Base-by-base conservation (phyloP, 2,113 vertebrate species). In the Montifringilla adamsi region DNA sequence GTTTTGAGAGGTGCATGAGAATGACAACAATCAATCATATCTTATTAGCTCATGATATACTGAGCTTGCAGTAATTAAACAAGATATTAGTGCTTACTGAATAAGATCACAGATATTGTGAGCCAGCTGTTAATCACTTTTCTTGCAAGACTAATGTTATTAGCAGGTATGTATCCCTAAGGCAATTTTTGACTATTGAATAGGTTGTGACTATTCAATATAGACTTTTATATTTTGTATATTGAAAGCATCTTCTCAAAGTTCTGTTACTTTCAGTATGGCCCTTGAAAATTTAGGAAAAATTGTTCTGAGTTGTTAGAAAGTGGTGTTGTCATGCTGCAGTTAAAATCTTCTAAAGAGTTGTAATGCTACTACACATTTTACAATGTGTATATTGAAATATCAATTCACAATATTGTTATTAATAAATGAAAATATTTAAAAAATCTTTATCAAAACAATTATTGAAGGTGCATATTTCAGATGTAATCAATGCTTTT, bases 21-120 rank as follows among this genome's bases (percentile, higher is more conserved):
- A 90, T 95, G 96, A 92, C 92, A 96, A 86, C 92, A 95, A 96
- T 96, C 93, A 89, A 93, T 97, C 95, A 96, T 92, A 85, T 74
- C 60, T 95, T 96, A 97, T 97, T 97, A 96, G 85, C 59, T 89
- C 56, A 74, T 96, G 90, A 96, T 78, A 84, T 44, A 86, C 62
- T 89, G 55, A 82, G 80, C 83, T 85, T 89, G 75, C 76, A 93
- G 79, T 97, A 97, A 97, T 97, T 97, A 96, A 96, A 81, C 47
- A 89, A 87, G 85, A 91, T 79, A 83, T 94, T 96, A 94, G 44
- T 56, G 35, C 90, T 97, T 95, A 81, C 91, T 94, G 76, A 95
- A 94, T 94, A 95, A 90, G 83, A 94, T 94, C 84, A 84, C 80
- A 91, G 84, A 95, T 83, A 93, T 64, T 91, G 85, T 91, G 90